phyloP scores from a whole-genome alignment of 2,888 invertebrate genomes.

The Disparrhopalites patrizii region DNA sequence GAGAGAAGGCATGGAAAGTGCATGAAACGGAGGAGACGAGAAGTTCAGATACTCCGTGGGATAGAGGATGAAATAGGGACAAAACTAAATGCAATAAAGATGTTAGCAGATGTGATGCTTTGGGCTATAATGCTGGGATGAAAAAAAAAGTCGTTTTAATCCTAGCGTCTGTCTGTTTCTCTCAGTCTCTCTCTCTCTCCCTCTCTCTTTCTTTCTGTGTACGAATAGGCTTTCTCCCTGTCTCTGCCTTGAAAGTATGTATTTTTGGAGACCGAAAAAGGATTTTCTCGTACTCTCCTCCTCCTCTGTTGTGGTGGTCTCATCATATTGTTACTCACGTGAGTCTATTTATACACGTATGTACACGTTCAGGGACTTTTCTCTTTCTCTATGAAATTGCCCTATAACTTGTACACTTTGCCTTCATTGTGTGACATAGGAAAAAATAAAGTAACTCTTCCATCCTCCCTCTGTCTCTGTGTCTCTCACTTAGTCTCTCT shows the following conservation, averaged over 20 bases:
- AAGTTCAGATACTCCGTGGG: conserved; percentile 18
- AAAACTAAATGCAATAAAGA: conserved; percentile 40
- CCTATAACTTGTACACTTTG: no score
- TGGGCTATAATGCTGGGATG: conserved; percentile 36
- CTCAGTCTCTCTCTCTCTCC: conserved; percentile 22
- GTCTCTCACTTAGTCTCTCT: no score
- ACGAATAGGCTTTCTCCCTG: conserved; percentile 26
- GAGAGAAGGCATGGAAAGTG: conserved; percentile 1
- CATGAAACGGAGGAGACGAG: conserved; percentile 12
- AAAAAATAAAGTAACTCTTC: not conserved
- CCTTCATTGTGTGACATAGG: not conserved
- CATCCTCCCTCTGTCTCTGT: no score
- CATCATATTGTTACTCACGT: conserved; percentile 22
- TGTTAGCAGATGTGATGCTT: conserved; percentile 41
- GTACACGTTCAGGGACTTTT: not conserved
- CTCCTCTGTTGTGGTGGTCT: no score
- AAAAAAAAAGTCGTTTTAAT: conserved; percentile 41
- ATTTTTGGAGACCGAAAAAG: conserved; percentile 36
- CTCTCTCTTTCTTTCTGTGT: conserved; percentile 29
- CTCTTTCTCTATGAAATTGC: not conserved
- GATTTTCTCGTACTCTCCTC: conserved; percentile 36
- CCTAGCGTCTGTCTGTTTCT: conserved; percentile 33
- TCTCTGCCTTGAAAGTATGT: conserved; percentile 15
- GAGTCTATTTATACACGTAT: not conserved
- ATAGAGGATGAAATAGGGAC: conserved; percentile 28